These are phyloP conservation scores for Rhopilema esculentum DNA, from an alignment of 30 jellyfish, hydroid and myxozoan species.

Conservation along the genomic window DNA sequence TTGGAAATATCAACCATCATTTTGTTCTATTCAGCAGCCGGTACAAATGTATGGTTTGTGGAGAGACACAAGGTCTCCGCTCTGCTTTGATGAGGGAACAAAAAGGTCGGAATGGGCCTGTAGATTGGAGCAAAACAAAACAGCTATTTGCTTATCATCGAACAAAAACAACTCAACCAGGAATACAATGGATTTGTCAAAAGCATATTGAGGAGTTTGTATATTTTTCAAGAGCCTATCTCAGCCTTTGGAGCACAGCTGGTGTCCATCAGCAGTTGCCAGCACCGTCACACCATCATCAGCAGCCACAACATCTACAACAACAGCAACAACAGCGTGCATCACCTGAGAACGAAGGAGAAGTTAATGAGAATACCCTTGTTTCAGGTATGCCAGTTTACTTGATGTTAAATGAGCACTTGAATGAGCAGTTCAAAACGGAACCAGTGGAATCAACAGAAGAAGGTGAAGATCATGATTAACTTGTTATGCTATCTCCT, in stretches of 20 bases:
- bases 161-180: slow-evolving; percentile 55
- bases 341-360: slow-evolving; percentile 31
- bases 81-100: slow-evolving; percentile 70
- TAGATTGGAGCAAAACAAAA: slow-evolving; percentile 69
- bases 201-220: slow-evolving; percentile 67
- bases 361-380: slow-evolving; percentile 43
- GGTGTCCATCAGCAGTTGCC: slow-evolving; percentile 53
- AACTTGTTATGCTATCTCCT: background rate
- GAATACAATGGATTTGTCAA: slow-evolving; percentile 60
- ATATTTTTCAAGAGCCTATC: slow-evolving; percentile 66
- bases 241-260: slow-evolving; percentile 64
- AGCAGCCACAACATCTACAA: slow-evolving; percentile 14
- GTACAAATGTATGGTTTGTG: slow-evolving; percentile 73
- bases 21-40: background rate
- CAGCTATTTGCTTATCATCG: slow-evolving; percentile 68
- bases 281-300: slow-evolving; percentile 10
- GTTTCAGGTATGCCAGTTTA: slow-evolving; percentile 65
- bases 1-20: too few species aligned
- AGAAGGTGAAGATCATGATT: slow-evolving; percentile 24
- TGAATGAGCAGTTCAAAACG: slow-evolving; percentile 36
- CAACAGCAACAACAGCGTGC: slow-evolving; percentile 30
- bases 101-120: slow-evolving; percentile 70
- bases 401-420: slow-evolving; percentile 65
- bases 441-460: slow-evolving; percentile 8
- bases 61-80: slow-evolving; percentile 52